Conservation (phyloP, 1,140 invertebrate species). For the Arion vulgaris region DNA sequence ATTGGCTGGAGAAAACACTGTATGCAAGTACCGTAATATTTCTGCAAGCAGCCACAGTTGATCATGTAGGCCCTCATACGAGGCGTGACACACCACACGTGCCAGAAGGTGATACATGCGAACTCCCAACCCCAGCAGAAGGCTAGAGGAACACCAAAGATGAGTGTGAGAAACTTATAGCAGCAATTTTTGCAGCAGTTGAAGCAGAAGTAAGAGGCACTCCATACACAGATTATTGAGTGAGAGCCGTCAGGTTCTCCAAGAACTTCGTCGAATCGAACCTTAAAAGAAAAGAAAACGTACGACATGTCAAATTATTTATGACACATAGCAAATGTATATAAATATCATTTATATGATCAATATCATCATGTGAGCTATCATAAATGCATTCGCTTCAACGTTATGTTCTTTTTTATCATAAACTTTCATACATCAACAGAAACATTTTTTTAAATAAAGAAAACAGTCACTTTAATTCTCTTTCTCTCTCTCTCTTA, state of each 20-base stretch:
- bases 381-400: too few relatives aligned
- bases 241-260: constrained; percentile 83
- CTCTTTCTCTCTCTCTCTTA: too few relatives aligned
- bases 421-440: too few relatives aligned
- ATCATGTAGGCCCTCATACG: constrained; percentile 71
- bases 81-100: constrained; percentile 72
- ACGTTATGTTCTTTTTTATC: too few relatives aligned
- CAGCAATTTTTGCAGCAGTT: constrained; percentile 79
- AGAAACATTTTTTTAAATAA: too few relatives aligned
- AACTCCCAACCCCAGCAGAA: constrained; percentile 81
- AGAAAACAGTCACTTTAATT: too few relatives aligned
- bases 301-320: too few relatives aligned
- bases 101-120: constrained; percentile 80
- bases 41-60: constrained; percentile 77
- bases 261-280: constrained; percentile 81
- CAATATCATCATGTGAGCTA: too few relatives aligned
- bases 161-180: constrained; percentile 80
- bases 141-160: constrained; percentile 81
- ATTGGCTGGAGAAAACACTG: constrained; percentile 78
- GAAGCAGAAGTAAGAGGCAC: constrained; percentile 80
- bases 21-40: constrained; percentile 76
- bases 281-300: constrained; percentile 40
- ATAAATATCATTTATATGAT: too few relatives aligned
- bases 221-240: constrained; percentile 83
- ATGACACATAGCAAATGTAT: too few relatives aligned